A percentile compares a stretch with the other conserved stretches of the same genome.
These are phyloP conservation scores for Chloroceryle amazona DNA, from an alignment of 2,797 vertebrate species.

Conservation along the genomic window DNA sequence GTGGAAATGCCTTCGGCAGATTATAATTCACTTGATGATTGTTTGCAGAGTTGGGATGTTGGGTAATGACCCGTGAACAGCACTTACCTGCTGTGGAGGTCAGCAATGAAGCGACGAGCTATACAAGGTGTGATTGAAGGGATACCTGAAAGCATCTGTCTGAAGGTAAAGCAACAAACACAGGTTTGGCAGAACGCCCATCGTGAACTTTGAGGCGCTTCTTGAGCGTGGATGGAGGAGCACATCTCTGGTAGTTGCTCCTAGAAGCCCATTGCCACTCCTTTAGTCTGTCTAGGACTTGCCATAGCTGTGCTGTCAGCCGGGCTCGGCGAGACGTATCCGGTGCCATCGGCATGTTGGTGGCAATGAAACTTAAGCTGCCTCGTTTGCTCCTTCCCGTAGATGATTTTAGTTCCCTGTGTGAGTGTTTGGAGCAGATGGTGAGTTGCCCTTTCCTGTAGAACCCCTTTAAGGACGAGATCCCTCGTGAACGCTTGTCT, in stretches of 20 bases:
- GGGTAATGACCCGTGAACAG: neutral
- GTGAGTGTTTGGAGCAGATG: neutral
- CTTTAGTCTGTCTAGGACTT: neutral
- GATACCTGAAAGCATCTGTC: neutral
- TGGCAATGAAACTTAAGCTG: neutral
- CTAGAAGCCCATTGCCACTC: neutral
- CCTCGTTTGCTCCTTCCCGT: neutral
- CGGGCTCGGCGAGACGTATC: neutral
- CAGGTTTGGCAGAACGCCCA: neutral
- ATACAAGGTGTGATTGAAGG: neutral
- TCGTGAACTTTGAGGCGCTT: neutral
- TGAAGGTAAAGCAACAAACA: neutral
- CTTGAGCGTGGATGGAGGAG: neutral
- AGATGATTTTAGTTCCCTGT: neutral
- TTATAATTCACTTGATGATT: neutral
- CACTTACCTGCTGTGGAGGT: neutral
- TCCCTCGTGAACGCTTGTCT: neutral
- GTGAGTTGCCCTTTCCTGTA: neutral
- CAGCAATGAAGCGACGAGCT: neutral
- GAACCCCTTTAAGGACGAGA: neutral
- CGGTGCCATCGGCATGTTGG: accelerated
- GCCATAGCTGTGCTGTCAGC: neutral
- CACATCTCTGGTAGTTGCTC: neutral
- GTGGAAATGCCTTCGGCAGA: neutral
- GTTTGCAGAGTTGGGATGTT: neutral